phyloP scores from a whole-genome alignment of 1,140 invertebrate genomes.

The Calliopsis andreniformis region DNA sequence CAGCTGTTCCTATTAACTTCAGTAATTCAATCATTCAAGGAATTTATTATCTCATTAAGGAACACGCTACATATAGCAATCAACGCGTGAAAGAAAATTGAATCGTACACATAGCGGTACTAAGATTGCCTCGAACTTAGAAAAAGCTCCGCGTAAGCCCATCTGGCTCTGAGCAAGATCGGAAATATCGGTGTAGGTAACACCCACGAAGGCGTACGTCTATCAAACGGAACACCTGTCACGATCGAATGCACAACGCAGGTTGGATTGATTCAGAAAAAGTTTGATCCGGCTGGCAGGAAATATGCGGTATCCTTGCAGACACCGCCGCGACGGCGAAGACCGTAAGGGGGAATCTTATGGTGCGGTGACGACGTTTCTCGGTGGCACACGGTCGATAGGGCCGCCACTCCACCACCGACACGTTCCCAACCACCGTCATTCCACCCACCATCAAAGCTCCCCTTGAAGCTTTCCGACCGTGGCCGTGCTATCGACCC shows the following conservation, averaged over 20 bases:
- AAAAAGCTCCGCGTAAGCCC: no score
- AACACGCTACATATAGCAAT: no score
- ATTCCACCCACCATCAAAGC: conserved; percentile 46
- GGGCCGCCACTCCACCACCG: conserved; percentile 59
- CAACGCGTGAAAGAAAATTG: no score
- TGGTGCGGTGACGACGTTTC: conserved; percentile 64
- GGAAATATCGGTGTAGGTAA: no score
- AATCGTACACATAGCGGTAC: no score
- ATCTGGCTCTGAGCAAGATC: no score
- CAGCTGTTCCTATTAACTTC: no score
- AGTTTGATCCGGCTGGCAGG: conserved; percentile 13
- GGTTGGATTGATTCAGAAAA: conserved; percentile 26
- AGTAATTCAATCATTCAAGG: no score
- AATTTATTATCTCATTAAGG: no score
- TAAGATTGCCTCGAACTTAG: no score
- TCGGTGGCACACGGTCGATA: conserved; percentile 67
- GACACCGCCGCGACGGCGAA: conserved; percentile 30
- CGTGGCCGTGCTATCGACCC: conserved; percentile 68
- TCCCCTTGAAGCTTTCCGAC: conserved; percentile 63
- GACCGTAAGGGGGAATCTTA: conserved; percentile 61
- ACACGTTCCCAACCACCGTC: conserved; percentile 40
- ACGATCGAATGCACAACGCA: background rate
- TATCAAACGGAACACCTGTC: no score
- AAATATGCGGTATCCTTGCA: conserved; percentile 30
- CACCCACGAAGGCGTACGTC: no score